Percentiles rank a stretch among this genome's conserved stretches.
Conservation (phyloP, 2,113 vertebrate species). For the Sebastes schlegelii region DNA sequence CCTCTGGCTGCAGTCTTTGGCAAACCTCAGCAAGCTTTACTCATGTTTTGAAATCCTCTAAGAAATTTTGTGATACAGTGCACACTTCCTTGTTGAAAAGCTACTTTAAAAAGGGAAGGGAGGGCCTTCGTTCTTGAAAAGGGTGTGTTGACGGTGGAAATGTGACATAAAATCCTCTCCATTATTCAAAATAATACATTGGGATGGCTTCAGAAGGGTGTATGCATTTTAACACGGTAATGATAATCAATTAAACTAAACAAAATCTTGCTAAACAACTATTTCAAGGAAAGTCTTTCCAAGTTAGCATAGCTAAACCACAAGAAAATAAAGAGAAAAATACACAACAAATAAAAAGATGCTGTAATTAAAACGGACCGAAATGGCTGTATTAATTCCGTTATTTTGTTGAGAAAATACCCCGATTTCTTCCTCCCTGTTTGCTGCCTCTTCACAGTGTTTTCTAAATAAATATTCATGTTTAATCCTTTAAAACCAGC, state of each 20-base stretch:
- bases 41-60: slow-evolving; percentile 76
- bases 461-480: slow-evolving; percentile 31
- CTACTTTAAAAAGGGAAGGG: slow-evolving; percentile 18
- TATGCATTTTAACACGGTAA: background rate
- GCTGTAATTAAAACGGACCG: background rate
- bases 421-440: background rate
- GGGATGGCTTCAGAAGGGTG: background rate
- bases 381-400: background rate
- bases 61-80: slow-evolving; percentile 75
- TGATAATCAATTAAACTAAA: background rate
- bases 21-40: slow-evolving; percentile 71
- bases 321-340: background rate
- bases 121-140: slow-evolving; percentile 46
- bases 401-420: background rate
- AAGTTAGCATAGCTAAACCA: background rate
- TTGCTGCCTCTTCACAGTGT: background rate
- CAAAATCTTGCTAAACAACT: background rate
- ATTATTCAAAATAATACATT: background rate
- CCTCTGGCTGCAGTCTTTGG: slow-evolving; percentile 51
- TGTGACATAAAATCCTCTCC: background rate
- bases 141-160: slow-evolving; percentile 22
- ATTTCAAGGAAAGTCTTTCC: background rate
- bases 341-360: background rate
- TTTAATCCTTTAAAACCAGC: slow-evolving; percentile 37
- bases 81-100: slow-evolving; percentile 69